Base-by-base conservation (phyloP, 2,113 vertebrate species). In the Aphelocoma coerulescens region DNA sequence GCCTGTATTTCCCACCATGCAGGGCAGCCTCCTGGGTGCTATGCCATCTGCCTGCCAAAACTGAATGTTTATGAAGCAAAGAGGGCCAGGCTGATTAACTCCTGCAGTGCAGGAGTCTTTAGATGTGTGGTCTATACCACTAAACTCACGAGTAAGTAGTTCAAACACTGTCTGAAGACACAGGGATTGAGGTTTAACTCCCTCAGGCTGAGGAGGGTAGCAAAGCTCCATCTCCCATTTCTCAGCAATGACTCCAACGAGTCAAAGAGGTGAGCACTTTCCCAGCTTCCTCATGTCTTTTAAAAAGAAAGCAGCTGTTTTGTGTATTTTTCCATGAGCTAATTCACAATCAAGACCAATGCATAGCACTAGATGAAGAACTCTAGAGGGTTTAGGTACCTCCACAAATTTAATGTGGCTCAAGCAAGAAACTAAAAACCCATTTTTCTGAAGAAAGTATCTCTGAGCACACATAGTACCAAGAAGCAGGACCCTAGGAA, bases 71-170 rank as follows among this genome's bases (percentile, higher is more conserved):
- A 43, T 16, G 17, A 87, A 61, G 58, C 35, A 13, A 55, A 72
- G 21, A 55, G 23, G 33, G 18, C 15, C 59, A 19, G 14, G 19
- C 27, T 66, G 63, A 72, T 72, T 21, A 90, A 51, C 21, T 18
- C 54, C 1, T 39, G 22, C 51, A 54, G 44, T 2, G 8, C 41
- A 71, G 55, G 41, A 81, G 55, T 16, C 35, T 55, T 71, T 19
- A 79, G 44, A 11, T 22, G 16, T 41, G 41, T 27, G 51, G 35
- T 54, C 49, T 15, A 7, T 15, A n/a, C 8, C 69, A 41, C 15
- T 21, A 14, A 80, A 69, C 5, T 43, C 52, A 19, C 0, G 0
- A 13, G 19, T 23, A 69, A 20, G 11, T 27, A 33, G 21, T 14
- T 72, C 33, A 24, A 85, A 52, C 22, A 19, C 37, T 24, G 16